phyloP scores from a whole-genome alignment of 2,113 vertebrate genomes.

The Erythrolamprus reginae region DNA sequence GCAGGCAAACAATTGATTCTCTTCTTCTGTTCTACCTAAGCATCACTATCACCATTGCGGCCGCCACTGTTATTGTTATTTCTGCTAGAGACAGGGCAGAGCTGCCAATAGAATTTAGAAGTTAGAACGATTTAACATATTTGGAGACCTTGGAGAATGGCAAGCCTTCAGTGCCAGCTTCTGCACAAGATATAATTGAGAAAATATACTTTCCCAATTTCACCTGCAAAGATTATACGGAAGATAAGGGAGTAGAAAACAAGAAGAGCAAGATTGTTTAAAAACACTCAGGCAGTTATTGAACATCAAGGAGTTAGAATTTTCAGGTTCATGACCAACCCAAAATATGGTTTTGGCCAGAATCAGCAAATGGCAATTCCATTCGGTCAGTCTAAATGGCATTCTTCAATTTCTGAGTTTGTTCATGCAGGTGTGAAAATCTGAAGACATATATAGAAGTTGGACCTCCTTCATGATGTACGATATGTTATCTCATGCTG shows the following conservation, averaged over 20 bases:
- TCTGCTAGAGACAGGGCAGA: not conserved
- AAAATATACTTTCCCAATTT: not conserved
- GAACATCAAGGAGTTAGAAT: not conserved
- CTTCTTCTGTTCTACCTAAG: not conserved
- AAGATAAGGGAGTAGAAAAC: not conserved
- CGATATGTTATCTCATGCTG: not conserved
- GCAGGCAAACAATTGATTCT: not conserved
- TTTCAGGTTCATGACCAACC: not conserved
- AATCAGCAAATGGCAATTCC: not conserved
- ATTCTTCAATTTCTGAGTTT: not conserved
- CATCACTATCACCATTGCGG: not conserved
- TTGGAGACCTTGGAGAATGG: not conserved
- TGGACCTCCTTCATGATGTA: not conserved
- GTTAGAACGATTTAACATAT: not conserved
- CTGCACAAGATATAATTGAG: not conserved
- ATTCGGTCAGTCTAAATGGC: not conserved
- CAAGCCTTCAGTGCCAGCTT: not conserved
- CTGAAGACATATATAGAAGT: not conserved
- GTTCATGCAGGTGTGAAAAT: not conserved
- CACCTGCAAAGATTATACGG: not conserved
- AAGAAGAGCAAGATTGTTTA: not conserved
- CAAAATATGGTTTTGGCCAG: not conserved
- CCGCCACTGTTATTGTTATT: not conserved
- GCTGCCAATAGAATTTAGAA: not conserved
- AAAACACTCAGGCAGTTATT: not conserved